A percentile compares a stretch with the other conserved stretches of the same genome.
phyloP scores from a whole-genome alignment of 2,113 vertebrate species.

The Pholis gunnellus region DNA sequence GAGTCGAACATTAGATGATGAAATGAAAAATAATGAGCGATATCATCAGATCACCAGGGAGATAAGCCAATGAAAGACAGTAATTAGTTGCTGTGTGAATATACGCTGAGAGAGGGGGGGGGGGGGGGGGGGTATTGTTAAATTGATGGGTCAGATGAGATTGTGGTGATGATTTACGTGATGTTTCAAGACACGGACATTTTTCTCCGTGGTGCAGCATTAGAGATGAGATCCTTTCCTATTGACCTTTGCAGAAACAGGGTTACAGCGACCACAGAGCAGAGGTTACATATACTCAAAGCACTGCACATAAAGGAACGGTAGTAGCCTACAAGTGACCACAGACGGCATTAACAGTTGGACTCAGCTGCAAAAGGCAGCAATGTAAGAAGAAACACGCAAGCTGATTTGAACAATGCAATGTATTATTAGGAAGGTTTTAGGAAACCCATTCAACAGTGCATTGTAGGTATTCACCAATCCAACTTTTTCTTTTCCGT shows the following conservation, averaged over 20 bases:
- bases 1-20: constrained; percentile 1
- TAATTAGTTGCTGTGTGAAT: constrained; percentile 9
- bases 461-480: neutral
- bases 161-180: constrained; percentile 3
- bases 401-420: neutral
- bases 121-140: neutral
- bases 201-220: neutral
- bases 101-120: neutral
- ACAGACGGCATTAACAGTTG: neutral
- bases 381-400: neutral
- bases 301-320: neutral
- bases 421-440: neutral
- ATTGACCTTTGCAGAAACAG: neutral
- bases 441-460: neutral
- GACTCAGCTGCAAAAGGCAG: constrained; percentile 7
- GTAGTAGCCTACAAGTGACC: neutral
- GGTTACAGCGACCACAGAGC: neutral
- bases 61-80: neutral
- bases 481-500: neutral
- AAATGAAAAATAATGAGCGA: constrained; percentile 46
- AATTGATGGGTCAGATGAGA: constrained; percentile 6
- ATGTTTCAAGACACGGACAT: neutral
- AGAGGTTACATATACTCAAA: neutral
- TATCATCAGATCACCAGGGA: constrained; percentile 11
- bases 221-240: neutral